Evolutionary conservation across 2,113 vertebrate species (phyloP), one percentile per base, ranked within the genome.

Genomic region (Empidonax traillii): DNA sequence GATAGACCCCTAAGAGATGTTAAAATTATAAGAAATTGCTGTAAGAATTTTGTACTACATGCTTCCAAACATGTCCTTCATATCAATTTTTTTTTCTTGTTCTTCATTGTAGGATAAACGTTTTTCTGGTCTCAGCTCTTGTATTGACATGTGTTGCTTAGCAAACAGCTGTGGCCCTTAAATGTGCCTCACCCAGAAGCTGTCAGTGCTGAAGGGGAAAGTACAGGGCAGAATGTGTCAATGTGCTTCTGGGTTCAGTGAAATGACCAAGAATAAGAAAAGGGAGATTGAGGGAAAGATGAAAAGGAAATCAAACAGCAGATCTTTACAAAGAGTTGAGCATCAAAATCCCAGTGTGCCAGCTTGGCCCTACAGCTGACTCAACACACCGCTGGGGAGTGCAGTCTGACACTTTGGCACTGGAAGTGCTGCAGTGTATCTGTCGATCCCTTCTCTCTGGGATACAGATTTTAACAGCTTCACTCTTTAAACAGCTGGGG

Each of bases 371-470:
- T 43, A 0, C 22, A 17, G 14, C 39, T 46, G 68, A 11, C 49
- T 28, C 31, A 21, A 13, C 9, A 8, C 14, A 0, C 13, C 23
- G 46, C 59, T 41, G 58, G n/a, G 46, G 4, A 44, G 39, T 11
- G 9, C 41, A 28, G 31, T 18, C 31, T 5, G 24, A 28, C 53
- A 19, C 31, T 17, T 2, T 3, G 25, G 2, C 47, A 1, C 10
- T 16, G 56, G 6, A 2, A 16, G 8, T n/a, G 59, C 73, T 65
- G 49, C 23, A 31, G 39, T 22, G 0, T 9, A 19, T 33, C 7
- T 68, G 44, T 16, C 3, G 0, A 1, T 25, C 30, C n/a, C 62
- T 53, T n/a, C 23, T 5, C 1, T 39, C 35, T 3, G n/a, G 16
- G n/a, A 30, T 35, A 5, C 30, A 4, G 53, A 1, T 23, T 10